Evolutionary conservation across 2,888 invertebrate genomes (phyloP).

Genomic region (Dynastes tityus): DNA sequence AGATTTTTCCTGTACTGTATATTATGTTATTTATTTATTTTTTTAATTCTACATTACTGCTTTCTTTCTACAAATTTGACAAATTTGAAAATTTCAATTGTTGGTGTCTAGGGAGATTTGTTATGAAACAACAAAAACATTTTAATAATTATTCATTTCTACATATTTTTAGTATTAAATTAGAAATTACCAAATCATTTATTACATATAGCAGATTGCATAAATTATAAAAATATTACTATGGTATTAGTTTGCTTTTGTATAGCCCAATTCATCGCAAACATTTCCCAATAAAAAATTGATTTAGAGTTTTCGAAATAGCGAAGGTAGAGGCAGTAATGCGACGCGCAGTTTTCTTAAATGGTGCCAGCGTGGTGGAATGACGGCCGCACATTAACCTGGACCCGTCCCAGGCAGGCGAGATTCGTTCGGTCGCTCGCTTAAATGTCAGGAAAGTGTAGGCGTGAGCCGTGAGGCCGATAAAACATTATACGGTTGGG

Average conservation of each 20-base stretch:
- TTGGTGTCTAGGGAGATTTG: too few species aligned
- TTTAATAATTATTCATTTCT: too few species aligned
- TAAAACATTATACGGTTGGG: slow-evolving; percentile 44
- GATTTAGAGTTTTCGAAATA: slow-evolving; percentile 29
- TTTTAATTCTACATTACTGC: too few species aligned
- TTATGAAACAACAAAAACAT: too few species aligned
- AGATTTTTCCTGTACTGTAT: too few species aligned
- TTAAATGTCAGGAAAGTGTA: slow-evolving; percentile 46
- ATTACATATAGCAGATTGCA: too few species aligned
- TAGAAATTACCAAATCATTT: too few species aligned
- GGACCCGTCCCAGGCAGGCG: slow-evolving; percentile 33
- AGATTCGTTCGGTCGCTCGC: slow-evolving; percentile 38
- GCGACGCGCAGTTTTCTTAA: slow-evolving; percentile 36
- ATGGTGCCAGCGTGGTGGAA: slow-evolving; percentile 32
- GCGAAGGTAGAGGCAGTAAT: slow-evolving; percentile 1
- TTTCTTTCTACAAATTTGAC: too few species aligned
- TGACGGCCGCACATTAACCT: slow-evolving; percentile 43
- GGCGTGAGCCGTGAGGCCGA: slow-evolving; percentile 41
- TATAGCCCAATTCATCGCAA: background rate
- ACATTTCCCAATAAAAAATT: slow-evolving; percentile 25
- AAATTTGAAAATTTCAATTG: too few species aligned
- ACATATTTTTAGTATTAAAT: too few species aligned
- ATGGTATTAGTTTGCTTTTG: background rate
- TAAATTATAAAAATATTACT: background rate
- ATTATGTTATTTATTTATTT: too few species aligned